Evolutionary conservation across 2,113 vertebrate species (phyloP), one percentile per base, ranked within the genome.

Genomic region (Hydrolagus affinis): DNA sequence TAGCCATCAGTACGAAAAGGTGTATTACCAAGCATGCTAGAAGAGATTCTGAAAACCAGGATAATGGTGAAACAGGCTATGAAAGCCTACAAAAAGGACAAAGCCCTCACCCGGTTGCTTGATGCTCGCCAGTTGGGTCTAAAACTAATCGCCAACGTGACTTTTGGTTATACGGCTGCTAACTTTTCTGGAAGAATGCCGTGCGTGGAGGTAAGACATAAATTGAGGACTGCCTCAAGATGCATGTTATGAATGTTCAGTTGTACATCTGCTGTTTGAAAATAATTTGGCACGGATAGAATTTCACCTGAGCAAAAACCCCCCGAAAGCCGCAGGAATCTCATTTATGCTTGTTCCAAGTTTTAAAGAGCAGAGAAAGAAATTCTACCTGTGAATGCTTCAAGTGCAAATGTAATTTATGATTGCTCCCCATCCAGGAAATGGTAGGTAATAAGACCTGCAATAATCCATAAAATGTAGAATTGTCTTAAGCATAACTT

Each of bases 161-260:
- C 97, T 25, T 98, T 94, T 86, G 97, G 97, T 75, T 99, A 98
- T 90, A 94, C 98, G 21, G 88, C 96, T 86, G 98, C 98, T 90
- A 96, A 91, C 92, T 98, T 95, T 91, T 98, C 97, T 71, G 98
- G 98, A 85, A 95, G 97, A 89, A 99, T 99, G 98, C 97, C 98
- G 60, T 95, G 94, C 30, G 92, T 95, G 88, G 98, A 99, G 95
- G 98, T 98, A 91, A 91, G 90, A 75, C 15, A 23, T 68, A 7
- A 59, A 59, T 11, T 44, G 44, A 70, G n/a, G 83, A 66, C 44
- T 68, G 14, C 25, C 1, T 9, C n/a, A 72, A 71, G 57, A 60
- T 59, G 57, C 44, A 85, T 32, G 57, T n/a, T 64, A 66, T 75
- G 15, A 17, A 7, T 44, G 44, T 44, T 44, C 44, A 44, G 44